Evolutionary conservation across 2,113 vertebrate species (phyloP), one percentile per base, ranked within the genome.

Genomic region (Poeciliopsis retropinna): DNA sequence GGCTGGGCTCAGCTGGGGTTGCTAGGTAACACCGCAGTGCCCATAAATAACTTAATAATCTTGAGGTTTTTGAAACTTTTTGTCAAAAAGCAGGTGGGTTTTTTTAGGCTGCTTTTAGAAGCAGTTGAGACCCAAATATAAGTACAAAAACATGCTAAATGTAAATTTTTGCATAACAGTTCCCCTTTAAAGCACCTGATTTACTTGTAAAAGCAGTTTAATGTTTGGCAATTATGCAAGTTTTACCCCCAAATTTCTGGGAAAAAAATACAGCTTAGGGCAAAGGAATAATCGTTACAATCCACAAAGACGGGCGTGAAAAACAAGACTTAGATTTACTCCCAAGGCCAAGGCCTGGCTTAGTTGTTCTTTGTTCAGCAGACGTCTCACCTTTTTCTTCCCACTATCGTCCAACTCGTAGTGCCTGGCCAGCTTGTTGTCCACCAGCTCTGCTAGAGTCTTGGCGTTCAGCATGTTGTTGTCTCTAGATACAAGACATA

Each of bases 361-460:
- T 75, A 14, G 32, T 65, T 76, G 62, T 0, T 57, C 72, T 68
- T 68, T 64, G 30, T 51, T 51, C n/a, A 47, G 75, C 6, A n/a
- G 28, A 31, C 5, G 41, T 44, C 78, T 89, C 95, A 98, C 98
- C 97, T 98, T 98, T 91, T 96, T 95, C 83, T 95, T 95, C 76
- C 91, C 89, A 47, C 83, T 92, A 78, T 98, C 96, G 84, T 99
- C 98, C 75, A 93, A 89, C 84, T 95, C 94, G 60, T 97, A 99
- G 92, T 97, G 95, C 67, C 88, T 85, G 77, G 94, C 93, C 90
- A 99, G 95, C 73, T 94, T 95, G 61, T 89, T 91, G 91, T 99
- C 97, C 87, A 99, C 95, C 83, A 98, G 89, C 66, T 97, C 94
- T 30, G 97, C 97, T 61, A 99, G 94, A 69, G 85, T 91, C 86